These are phyloP conservation scores for Pogonophryne albipinna DNA, from an alignment of 2,797 vertebrate genomes.

Conservation along the genomic window DNA sequence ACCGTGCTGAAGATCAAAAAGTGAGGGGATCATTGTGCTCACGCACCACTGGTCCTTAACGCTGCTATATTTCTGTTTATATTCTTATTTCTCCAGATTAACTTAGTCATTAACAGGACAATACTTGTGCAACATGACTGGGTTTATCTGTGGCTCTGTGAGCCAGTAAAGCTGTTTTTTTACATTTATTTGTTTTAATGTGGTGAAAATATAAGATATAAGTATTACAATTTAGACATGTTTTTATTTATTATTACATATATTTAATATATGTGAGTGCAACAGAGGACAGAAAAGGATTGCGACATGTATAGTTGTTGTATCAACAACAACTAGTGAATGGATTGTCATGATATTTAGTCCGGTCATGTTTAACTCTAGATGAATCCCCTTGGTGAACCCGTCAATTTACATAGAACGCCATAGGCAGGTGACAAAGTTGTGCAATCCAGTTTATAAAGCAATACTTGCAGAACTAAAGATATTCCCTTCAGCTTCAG, in stretches of 20 bases:
- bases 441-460: not conserved
- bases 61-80: not conserved
- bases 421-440: not conserved
- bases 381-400: not conserved
- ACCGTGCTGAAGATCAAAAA: slow-evolving; percentile 48
- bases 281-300: not conserved
- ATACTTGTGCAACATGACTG: not conserved
- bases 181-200: not conserved
- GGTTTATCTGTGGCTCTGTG: not conserved
- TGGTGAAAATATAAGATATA: not conserved
- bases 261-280: not conserved
- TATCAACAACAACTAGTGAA: not conserved
- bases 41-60: slow-evolving; percentile 3
- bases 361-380: too few species aligned
- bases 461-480: too few species aligned
- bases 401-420: not conserved
- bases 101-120: not conserved
- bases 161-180: not conserved
- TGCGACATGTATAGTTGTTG: too few species aligned
- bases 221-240: not conserved
- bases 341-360: not conserved
- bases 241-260: not conserved
- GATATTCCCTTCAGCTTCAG: too few species aligned
- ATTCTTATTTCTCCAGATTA: not conserved
- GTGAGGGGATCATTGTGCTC: slow-evolving; percentile 39